A percentile compares a stretch with the other conserved stretches of the same genome.
Conservation (phyloP, 2,113 vertebrate species). For the Thamnaconus septentrionalis region DNA sequence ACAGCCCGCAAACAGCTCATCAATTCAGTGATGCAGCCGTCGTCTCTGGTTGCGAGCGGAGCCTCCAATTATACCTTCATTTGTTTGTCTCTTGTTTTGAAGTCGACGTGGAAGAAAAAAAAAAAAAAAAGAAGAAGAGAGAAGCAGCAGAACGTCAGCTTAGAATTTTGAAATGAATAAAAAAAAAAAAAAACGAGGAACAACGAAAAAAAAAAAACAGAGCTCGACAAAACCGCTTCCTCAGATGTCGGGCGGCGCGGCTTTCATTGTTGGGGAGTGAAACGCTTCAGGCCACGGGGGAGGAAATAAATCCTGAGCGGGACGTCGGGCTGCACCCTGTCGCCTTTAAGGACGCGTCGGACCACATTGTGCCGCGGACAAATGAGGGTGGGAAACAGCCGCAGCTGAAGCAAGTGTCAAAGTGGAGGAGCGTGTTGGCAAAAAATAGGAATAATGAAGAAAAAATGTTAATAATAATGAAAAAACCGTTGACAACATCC, state of each 20-base stretch:
- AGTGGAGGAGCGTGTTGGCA: no score
- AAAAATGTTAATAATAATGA: no score
- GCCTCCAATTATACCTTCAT: constrained; percentile 68
- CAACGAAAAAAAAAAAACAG: background rate
- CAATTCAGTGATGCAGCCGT: constrained; percentile 63
- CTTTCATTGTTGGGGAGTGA: background rate
- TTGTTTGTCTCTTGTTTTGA: constrained; percentile 59
- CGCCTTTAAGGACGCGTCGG: no score
- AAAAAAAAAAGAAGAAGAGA: no score
- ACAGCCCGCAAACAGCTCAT: constrained; percentile 68
- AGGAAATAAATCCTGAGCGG: background rate
- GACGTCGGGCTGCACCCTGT: no score
- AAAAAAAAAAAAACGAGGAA: no score
- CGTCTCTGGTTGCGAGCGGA: constrained; percentile 58
- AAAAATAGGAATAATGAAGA: no score
- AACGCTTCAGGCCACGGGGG: background rate
- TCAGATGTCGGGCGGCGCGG: constrained; percentile 1
- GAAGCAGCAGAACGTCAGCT: constrained; percentile 37
- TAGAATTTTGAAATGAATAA: background rate
- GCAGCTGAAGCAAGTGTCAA: no score
- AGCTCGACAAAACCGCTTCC: background rate
- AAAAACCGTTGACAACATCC: no score
- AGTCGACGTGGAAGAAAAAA: constrained; percentile 14
- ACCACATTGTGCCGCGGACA: no score
- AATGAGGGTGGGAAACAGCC: no score